phyloP scores from a whole-genome alignment of 2,888 invertebrate species.

The Orchesellides sinensis region DNA sequence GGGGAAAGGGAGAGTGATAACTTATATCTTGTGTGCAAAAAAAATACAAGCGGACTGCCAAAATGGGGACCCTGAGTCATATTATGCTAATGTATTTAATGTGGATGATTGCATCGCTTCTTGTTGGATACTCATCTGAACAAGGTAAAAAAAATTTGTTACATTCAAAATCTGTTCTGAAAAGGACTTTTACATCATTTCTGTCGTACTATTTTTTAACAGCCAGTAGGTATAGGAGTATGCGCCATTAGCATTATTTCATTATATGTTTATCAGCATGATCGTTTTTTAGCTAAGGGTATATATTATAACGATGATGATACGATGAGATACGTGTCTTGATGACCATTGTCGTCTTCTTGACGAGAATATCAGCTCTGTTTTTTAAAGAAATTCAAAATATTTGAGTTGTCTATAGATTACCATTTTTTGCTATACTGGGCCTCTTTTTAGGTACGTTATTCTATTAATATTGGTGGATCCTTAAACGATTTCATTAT shows the following conservation, averaged over 20 bases:
- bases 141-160: constrained; percentile 39
- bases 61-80: constrained; percentile 63
- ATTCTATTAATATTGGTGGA: too few relatives aligned
- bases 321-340: too few relatives aligned
- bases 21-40: not conserved
- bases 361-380: not conserved
- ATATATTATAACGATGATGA: too few relatives aligned
- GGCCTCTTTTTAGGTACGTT: too few relatives aligned
- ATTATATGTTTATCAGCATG: too few relatives aligned
- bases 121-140: constrained; percentile 58
- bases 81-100: constrained; percentile 58
- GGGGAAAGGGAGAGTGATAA: not conserved
- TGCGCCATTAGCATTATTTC: not conserved
- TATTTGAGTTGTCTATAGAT: too few relatives aligned
- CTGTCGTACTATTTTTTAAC: not conserved
- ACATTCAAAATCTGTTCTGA: not conserved
- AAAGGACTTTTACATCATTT: not conserved
- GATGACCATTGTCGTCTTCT: too few relatives aligned
- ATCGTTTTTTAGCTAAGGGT: not conserved
- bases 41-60: constrained; percentile 43
- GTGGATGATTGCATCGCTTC: constrained; percentile 59
- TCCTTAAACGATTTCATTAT: too few relatives aligned
- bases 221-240: too few relatives aligned
- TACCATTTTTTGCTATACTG: too few relatives aligned
- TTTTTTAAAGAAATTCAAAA: too few relatives aligned